Base-by-base conservation (phyloP, 2,113 vertebrate species). In the Lycaon pictus region DNA sequence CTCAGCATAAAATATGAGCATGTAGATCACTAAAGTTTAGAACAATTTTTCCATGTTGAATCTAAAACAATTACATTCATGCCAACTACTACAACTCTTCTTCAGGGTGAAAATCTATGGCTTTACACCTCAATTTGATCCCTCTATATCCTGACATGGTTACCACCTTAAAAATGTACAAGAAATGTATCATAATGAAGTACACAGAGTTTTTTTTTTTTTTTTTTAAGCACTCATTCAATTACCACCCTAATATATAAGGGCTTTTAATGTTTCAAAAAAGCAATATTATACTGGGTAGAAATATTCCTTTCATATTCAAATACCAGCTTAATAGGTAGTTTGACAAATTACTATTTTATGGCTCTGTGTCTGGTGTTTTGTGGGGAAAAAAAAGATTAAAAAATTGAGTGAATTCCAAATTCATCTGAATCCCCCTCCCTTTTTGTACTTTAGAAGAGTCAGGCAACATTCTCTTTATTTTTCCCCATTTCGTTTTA, bases 361-460 rank as follows among this genome's bases (percentile, higher is more conserved):
- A 77, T 53, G 56, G 79, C 35, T 98, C 93, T 97, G 71, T 93
- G 97, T 98, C 87, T 92, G 93, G 16, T 35, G 9, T 81, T 81
- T 92, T 92, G 56, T 91, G 23, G 43, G 43, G 43, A 27, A 43
- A 67, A 86, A 90, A 76, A 90, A 51, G 5, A 16, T 20, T 32
- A 71, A 94, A 93, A 85, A 93, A 88, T 56, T 13, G 10, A 93
- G 3, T 58, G 19, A 92, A 96, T 69, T 90, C 60, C 60, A 82
- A 92, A 89, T 95, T 62, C 88, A 8, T 8, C 84, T 58, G 37
- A 89, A 17, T 35, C 3, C 8, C 23, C 37, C 56, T 43, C 43
- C 20, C 4, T 87, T 72, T 85, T n/a, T 69, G 23, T n/a, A 27
- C 55, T 88, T 96, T 84, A 93, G 74, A 94, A 94, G 8, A 19